Evolutionary conservation across 1,140 invertebrate genomes (phyloP), one percentile per base, ranked within the genome.

Genomic region (Temnothorax curvispinosus): DNA sequence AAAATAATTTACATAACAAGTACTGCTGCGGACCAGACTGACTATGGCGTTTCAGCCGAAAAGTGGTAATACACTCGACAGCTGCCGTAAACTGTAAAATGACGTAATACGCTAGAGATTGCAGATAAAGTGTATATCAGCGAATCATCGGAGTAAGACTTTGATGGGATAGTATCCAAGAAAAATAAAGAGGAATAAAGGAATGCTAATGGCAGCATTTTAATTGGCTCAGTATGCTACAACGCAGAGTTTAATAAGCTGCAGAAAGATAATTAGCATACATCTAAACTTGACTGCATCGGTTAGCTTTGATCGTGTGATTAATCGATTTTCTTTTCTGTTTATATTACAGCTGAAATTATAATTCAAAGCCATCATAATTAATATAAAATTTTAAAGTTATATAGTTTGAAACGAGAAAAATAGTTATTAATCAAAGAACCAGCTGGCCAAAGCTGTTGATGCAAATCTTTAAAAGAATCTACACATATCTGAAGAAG

Each of bases 1-100:
- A 93, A 95, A 94, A 94, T 90, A 90, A 92, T 89, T 87, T 85
- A 87, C 77, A 86, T 90, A 21, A 91, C 86, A 74, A 87, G 38
- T 88, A 88, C 72, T 86, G 67, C 86, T 89, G 88, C 69, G 80
- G 38, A 82, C 35, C 56, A 56, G 52, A 81, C 21, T 56, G 52
- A 81, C 21, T 56, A 54, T 6, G 21, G 69, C 18, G 21, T 50
- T 84, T 27, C 27, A 35, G 54, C 54, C 69, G 8, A 52, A 84
- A 58, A 84, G 41, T 60, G 18, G n/a, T 47, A 27, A 67, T n/a
- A n/a, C 27, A 7, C 44, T 75, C 54, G 18, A 38, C 41, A 41
- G 38, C 41, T 75, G 69, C 41, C 54, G 44, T 71, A 75, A 84
- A 77, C 56, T 47, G 74, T 62, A 62, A 84, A 56, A 47, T 62